Evolutionary conservation across 2,888 invertebrate genomes (phyloP).

Genomic region (Drosophila mettleri): DNA sequence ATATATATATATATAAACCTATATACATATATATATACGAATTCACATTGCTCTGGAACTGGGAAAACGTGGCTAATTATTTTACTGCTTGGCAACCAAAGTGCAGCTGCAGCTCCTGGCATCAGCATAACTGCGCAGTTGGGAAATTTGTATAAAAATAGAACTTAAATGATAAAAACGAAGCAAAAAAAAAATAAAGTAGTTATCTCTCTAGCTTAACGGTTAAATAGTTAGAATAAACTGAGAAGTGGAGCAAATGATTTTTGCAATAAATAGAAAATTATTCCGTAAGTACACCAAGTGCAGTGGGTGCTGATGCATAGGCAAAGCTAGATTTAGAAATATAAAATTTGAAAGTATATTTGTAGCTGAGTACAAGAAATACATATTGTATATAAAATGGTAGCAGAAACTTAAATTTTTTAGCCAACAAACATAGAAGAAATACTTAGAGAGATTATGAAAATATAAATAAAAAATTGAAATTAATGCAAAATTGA

Average conservation of each 20-base stretch:
- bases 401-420: background rate
- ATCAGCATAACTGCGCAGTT: conserved; percentile 1
- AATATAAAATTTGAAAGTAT: background rate
- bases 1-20: too few relatives aligned
- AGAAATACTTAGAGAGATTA: background rate
- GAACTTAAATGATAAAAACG: background rate
- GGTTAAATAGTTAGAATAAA: background rate
- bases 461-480: background rate
- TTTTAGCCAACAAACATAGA: too few relatives aligned
- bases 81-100: background rate
- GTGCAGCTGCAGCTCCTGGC: background rate
- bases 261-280: background rate
- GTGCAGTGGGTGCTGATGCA: background rate
- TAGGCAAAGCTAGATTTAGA: background rate
- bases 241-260: too few relatives aligned
- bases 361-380: background rate
- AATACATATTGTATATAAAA: too few relatives aligned
- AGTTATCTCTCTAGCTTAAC: conserved; percentile 1
- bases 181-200: background rate
- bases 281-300: background rate
- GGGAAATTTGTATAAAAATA: conserved; percentile 8
- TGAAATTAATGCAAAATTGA: background rate
- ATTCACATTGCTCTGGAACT: background rate
- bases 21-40: background rate
- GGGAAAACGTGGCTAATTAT: conserved; percentile 7